Evolutionary conservation across 2,113 vertebrate genomes (phyloP).

Genomic region (Leptobrachium ailaonicum): DNA sequence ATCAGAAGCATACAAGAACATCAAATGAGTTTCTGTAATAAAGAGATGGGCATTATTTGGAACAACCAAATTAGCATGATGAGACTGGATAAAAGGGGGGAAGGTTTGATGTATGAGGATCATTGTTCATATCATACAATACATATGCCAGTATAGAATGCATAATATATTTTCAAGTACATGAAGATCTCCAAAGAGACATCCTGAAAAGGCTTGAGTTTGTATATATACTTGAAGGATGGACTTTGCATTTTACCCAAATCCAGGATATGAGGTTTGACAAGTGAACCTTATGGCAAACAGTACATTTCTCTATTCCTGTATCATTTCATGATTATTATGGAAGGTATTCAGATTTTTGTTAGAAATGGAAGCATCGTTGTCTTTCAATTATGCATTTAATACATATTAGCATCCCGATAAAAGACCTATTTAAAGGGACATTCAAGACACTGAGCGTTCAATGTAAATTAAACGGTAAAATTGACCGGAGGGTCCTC

Average conservation of each 20-base stretch:
- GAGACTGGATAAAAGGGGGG: slow-evolving; percentile 44
- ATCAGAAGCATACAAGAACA: slow-evolving; percentile 43
- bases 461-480: too few relatives aligned
- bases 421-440: too few relatives aligned
- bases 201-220: slow-evolving; percentile 31
- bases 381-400: too few relatives aligned
- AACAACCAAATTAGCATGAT: slow-evolving; percentile 49
- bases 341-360: slow-evolving; percentile 3
- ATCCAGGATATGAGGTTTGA: slow-evolving; percentile 18
- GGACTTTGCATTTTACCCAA: not conserved
- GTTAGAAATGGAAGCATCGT: not conserved
- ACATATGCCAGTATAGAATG: slow-evolving; percentile 31
- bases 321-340: slow-evolving; percentile 2
- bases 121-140: slow-evolving; percentile 47
- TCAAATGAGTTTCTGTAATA: slow-evolving; percentile 45
- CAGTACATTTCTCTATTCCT: not conserved
- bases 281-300: slow-evolving; percentile 8
- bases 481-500: too few relatives aligned
- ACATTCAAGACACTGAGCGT: too few relatives aligned
- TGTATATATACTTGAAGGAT: not conserved
- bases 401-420: too few relatives aligned
- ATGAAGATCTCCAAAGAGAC: slow-evolving; percentile 27
- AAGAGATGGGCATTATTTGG: slow-evolving; percentile 42
- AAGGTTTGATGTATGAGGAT: slow-evolving; percentile 43
- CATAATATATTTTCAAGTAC: slow-evolving; percentile 34